Conservation (phyloP, 2,113 vertebrate genomes). For the Morphnarchus princeps region DNA sequence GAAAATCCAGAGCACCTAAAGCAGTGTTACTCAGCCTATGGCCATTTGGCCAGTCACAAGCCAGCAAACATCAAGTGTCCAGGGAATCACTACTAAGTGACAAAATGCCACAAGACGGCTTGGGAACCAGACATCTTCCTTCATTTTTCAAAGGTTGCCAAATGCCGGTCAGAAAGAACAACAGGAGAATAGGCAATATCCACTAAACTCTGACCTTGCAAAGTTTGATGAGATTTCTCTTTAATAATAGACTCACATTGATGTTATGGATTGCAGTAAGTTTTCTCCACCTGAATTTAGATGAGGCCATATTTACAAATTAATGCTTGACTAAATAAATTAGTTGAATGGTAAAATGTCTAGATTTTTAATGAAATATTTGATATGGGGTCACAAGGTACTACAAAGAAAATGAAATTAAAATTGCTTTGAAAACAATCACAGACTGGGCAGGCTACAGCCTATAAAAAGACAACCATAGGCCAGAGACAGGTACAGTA, state of each 20-base stretch:
- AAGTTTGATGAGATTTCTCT: neutral
- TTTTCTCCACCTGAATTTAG: neutral
- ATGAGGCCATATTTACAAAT: neutral
- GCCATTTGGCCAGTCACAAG: neutral
- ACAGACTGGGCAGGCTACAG: neutral
- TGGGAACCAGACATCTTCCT: neutral
- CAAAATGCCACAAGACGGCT: neutral
- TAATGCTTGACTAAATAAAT: neutral
- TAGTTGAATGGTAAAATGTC: neutral
- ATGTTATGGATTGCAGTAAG: neutral
- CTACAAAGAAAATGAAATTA: neutral
- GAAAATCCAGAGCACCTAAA: neutral
- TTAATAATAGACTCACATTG: neutral
- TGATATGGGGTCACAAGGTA: neutral
- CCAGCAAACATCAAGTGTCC: neutral
- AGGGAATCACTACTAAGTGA: neutral
- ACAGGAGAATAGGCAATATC: neutral
- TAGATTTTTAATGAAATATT: neutral
- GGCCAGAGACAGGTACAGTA: neutral
- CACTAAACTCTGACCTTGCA: neutral
- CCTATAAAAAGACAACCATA: neutral
- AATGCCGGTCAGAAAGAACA: neutral
- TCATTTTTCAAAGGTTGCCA: neutral
- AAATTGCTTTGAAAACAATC: neutral
- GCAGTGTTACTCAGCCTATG: neutral